phyloP scores from a whole-genome alignment of 2,797 vertebrate species.

The Serranus cabrilla region DNA sequence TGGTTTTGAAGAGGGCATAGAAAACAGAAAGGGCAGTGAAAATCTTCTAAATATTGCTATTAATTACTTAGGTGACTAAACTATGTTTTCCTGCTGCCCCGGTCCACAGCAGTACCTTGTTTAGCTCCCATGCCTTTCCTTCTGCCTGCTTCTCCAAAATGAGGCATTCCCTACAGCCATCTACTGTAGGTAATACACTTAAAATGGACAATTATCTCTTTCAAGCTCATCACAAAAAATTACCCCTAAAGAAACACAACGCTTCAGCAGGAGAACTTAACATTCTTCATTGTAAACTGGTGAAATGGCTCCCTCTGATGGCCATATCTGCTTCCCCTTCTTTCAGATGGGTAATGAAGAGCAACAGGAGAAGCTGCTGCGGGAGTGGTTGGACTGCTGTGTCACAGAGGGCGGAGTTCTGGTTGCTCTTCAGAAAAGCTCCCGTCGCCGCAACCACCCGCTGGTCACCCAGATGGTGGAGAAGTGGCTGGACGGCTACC shows the following conservation, averaged over 20 bases:
- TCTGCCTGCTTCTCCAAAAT: too few species aligned
- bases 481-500: conserved; percentile 97
- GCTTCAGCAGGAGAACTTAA: neutral
- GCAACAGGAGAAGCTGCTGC: conserved; percentile 95
- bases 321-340: neutral
- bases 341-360: conserved; percentile 96
- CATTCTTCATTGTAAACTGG: neutral
- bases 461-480: conserved; percentile 99
- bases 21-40: too few species aligned
- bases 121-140: too few species aligned
- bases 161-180: too few species aligned
- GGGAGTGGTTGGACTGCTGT: conserved; percentile 98
- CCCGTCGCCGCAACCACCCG: conserved; percentile 93
- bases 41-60: too few species aligned
- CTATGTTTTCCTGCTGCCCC: too few species aligned
- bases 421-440: conserved; percentile 97
- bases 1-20: too few species aligned
- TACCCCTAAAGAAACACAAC: neutral
- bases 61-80: too few species aligned
- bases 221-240: too few species aligned
- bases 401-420: conserved; percentile 96
- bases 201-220: too few species aligned
- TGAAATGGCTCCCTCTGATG: conserved; percentile 32
- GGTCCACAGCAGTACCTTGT: too few species aligned
- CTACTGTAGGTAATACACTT: too few species aligned